phyloP scores from a whole-genome alignment of 1,140 invertebrate genomes.

The Dufourea novaeangliae region DNA sequence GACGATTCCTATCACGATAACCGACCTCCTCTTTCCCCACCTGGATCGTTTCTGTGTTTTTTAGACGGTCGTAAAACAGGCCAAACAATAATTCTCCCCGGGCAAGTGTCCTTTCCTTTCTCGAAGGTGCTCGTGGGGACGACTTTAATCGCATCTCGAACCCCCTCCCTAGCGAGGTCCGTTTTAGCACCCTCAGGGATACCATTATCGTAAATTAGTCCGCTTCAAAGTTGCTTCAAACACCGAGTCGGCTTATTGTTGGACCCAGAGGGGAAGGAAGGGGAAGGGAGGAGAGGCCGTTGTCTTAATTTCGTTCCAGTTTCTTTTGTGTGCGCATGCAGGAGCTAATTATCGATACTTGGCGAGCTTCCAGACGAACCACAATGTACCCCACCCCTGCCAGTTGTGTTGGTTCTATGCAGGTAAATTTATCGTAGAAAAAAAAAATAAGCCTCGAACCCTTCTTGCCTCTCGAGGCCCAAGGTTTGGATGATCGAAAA shows the following conservation, averaged over 20 bases:
- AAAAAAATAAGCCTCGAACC: too few species aligned
- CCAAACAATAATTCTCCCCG: conserved; percentile 14
- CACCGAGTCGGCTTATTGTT: conserved; percentile 37
- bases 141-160: conserved; percentile 37
- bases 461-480: too few species aligned
- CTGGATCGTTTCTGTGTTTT: neutral
- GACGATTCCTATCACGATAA: neutral
- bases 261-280: too few species aligned
- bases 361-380: conserved; percentile 21
- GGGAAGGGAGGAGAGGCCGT: too few species aligned
- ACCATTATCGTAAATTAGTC: conserved; percentile 45
- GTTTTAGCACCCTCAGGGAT: conserved; percentile 12
- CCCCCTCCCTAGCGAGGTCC: neutral
- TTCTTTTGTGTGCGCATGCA: conserved; percentile 44
- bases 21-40: too few species aligned
- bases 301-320: conserved; percentile 48
- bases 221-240: conserved; percentile 45
- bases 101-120: too few species aligned
- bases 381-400: neutral
- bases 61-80: neutral
- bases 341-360: conserved; percentile 50
- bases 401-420: neutral
- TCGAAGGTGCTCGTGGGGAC: conserved; percentile 15
- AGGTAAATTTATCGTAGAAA: conserved; percentile 34
- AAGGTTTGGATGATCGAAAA: too few species aligned